phyloP scores from a whole-genome alignment of 2,113 vertebrate species.

The Pelobates fuscus region DNA sequence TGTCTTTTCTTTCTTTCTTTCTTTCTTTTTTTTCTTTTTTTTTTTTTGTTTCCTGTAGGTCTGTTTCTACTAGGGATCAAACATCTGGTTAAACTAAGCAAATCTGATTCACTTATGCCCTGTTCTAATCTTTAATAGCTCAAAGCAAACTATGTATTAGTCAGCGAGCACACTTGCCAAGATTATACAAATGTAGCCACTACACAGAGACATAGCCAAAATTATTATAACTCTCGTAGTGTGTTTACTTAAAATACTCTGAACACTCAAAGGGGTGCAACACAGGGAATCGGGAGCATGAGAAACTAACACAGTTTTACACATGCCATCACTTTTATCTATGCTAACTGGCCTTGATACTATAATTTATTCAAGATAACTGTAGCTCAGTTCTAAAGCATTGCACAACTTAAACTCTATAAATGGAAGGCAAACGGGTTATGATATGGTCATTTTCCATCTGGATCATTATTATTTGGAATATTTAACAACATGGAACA shows the following conservation, averaged over 20 bases:
- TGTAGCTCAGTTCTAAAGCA: too few relatives aligned
- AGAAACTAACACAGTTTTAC: conserved; percentile 31
- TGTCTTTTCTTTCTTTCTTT: too few relatives aligned
- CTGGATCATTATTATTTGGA: too few relatives aligned
- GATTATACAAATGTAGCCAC: conserved; percentile 6
- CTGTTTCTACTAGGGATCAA: conserved; percentile 56
- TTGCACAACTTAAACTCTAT: too few relatives aligned
- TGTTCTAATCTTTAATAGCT: conserved; percentile 42
- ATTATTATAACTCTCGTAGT: conserved; percentile 16
- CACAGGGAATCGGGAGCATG: conserved; percentile 5
- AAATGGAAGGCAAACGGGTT: too few relatives aligned
- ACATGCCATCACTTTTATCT: conserved; percentile 11
- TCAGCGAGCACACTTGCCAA: conserved; percentile 26
- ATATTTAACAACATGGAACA: too few relatives aligned
- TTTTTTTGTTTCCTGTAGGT: conserved; percentile 41
- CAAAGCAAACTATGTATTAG: conserved; percentile 34
- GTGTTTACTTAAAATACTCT: conserved; percentile 25
- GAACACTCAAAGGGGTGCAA: neutral
- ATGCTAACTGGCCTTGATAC: neutral
- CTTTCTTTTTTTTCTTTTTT: conserved; percentile 36
- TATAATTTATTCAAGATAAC: too few relatives aligned
- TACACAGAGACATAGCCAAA: conserved; percentile 25
- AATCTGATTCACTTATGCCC: conserved; percentile 48
- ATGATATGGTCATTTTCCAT: too few relatives aligned
- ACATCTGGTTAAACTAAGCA: conserved; percentile 55